These are phyloP conservation scores for Sipha maydis DNA, from an alignment of 2,888 invertebrate species.

Conservation along the genomic window DNA sequence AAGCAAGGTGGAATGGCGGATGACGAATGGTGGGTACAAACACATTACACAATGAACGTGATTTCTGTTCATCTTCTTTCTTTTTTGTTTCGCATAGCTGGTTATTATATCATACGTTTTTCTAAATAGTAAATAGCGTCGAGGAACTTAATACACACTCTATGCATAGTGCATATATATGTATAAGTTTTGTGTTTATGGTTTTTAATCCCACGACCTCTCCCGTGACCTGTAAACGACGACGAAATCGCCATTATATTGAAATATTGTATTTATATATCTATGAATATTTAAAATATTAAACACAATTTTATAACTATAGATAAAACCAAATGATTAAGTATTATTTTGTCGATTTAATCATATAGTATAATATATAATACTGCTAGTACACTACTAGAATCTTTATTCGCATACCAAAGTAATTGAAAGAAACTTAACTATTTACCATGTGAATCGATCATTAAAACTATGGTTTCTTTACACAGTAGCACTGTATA, in stretches of 20 bases:
- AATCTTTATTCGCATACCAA: no score
- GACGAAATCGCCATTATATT: conserved; percentile 9
- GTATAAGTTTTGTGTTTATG: conserved; percentile 18
- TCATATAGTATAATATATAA: no score
- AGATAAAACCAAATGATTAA: no score
- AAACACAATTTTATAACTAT: no score
- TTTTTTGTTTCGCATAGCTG: neutral
- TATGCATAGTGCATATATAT: neutral
- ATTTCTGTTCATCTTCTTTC: neutral
- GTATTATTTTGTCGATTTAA: no score
- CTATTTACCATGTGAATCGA: no score
- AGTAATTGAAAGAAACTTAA: no score
- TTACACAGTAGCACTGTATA: no score
- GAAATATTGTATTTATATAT: neutral
- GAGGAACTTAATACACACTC: neutral
- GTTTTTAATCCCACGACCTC: conserved; percentile 50
- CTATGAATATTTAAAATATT: no score
- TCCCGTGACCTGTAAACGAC: conserved; percentile 49
- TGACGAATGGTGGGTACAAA: neutral
- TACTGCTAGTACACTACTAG: no score
- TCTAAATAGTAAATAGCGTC: neutral
- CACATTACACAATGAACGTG: neutral
- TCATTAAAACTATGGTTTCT: no score
- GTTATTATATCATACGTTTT: neutral
- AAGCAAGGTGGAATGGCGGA: neutral